phyloP scores from a whole-genome alignment of 2,113 vertebrate genomes.

The Bubo scandiacus region DNA sequence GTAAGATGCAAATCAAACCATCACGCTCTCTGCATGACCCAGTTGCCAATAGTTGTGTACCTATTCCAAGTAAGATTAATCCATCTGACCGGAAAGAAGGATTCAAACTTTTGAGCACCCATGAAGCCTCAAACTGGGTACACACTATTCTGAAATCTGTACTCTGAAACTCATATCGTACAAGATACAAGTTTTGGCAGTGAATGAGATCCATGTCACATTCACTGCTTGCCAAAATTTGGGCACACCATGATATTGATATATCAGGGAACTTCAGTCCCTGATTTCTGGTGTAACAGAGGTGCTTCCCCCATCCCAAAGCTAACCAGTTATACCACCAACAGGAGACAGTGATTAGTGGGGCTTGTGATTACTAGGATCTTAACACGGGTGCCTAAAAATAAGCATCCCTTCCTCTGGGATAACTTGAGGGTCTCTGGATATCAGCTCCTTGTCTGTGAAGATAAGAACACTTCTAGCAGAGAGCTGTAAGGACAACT shows the following conservation, averaged over 20 bases:
- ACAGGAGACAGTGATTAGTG: background rate
- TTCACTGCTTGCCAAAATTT: background rate
- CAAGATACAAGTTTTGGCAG: background rate
- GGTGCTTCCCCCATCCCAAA: background rate
- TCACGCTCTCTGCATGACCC: background rate
- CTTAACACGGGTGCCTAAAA: background rate
- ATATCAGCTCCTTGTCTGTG: background rate
- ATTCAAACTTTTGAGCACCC: background rate
- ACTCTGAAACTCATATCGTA: background rate
- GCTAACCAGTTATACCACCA: background rate
- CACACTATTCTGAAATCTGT: fast-evolving
- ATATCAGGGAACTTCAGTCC: fast-evolving
- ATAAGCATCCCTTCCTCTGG: background rate
- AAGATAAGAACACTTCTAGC: background rate
- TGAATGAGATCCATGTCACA: background rate
- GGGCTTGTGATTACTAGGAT: background rate
- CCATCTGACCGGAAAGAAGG: background rate
- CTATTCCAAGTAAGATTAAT: background rate
- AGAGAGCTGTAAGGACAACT: background rate
- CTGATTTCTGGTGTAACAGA: background rate
- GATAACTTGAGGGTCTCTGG: background rate
- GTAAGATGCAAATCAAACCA: background rate
- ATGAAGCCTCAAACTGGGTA: background rate
- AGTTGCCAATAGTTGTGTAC: background rate
- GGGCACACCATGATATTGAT: background rate